These are phyloP conservation scores for Bostrychus sinensis DNA, from an alignment of 2,113 vertebrate genomes.

Conservation along the genomic window DNA sequence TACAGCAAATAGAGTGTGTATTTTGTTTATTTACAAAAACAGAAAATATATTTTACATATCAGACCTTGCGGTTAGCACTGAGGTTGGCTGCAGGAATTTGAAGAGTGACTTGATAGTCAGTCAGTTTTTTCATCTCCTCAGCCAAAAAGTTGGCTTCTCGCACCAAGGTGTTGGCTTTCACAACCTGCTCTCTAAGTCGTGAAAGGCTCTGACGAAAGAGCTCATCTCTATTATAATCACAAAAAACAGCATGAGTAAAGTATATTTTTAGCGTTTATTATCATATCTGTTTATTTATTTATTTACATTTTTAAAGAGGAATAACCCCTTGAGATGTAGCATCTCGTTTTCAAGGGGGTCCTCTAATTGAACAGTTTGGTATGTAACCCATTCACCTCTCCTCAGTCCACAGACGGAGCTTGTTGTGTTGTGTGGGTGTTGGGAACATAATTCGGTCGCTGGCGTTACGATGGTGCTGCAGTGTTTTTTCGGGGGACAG, in stretches of 20 bases:
- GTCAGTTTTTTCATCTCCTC: conserved; percentile 96
- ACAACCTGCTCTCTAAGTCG: conserved; percentile 95
- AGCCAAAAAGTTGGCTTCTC: conserved; percentile 95
- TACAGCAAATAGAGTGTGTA: neutral
- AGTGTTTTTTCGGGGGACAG: conserved; percentile 89
- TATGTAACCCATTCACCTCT: conserved; percentile 81
- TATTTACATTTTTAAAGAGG: neutral
- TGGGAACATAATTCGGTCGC: conserved; percentile 85
- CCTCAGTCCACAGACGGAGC: conserved; percentile 92
- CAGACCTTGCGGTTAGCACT: conserved; percentile 97
- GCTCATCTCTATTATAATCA: conserved; percentile 85
- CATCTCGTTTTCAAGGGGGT: no score
- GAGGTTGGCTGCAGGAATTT: conserved; percentile 96
- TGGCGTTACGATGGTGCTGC: conserved; percentile 80
- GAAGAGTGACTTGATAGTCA: conserved; percentile 97
- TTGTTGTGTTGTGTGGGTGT: conserved; percentile 85
- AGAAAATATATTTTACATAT: neutral
- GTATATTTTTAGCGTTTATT: no score
- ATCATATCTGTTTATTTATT: neutral
- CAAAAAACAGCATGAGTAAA: conserved; percentile 2
- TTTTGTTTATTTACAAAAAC: neutral
- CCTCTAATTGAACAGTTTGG: neutral
- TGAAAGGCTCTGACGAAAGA: conserved; percentile 94
- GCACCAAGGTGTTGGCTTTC: conserved; percentile 93
- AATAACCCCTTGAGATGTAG: no score